Evolutionary conservation across 2,888 invertebrate genomes (phyloP).

Genomic region (Orthosia incerta): DNA sequence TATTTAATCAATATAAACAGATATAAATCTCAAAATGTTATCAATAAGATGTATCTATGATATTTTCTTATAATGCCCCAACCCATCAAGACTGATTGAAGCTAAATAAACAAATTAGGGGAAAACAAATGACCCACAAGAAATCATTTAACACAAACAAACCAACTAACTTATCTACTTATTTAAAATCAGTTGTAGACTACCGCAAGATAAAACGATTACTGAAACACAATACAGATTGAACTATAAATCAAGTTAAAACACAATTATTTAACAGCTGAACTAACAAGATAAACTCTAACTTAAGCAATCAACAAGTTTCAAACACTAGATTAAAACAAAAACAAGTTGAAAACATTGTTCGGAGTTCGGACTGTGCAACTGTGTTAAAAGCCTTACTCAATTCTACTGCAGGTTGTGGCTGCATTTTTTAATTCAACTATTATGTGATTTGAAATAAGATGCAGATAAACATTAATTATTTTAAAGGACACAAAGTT

Average conservation of each 20-base stretch:
- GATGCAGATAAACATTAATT: neutral
- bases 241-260: conserved; percentile 25
- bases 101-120: neutral
- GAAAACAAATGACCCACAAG: neutral
- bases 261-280: conserved; percentile 51
- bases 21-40: too few species aligned
- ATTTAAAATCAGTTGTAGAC: conserved; percentile 14
- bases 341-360: conserved; percentile 34
- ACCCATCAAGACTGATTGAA: neutral
- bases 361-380: conserved; percentile 9
- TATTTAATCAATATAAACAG: too few species aligned
- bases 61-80: too few species aligned
- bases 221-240: neutral
- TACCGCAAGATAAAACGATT: conserved; percentile 15
- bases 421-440: conserved; percentile 1
- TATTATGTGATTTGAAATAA: neutral
- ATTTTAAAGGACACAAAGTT: neutral
- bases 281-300: conserved; percentile 42
- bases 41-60: too few species aligned
- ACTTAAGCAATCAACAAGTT: conserved; percentile 43
- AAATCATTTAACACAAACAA: neutral
- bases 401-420: neutral
- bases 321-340: conserved; percentile 47
- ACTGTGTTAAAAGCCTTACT: conserved; percentile 39
- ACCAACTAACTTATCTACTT: neutral